Conservation (phyloP, 2,113 vertebrate species). For the Silurus meridionalis region DNA sequence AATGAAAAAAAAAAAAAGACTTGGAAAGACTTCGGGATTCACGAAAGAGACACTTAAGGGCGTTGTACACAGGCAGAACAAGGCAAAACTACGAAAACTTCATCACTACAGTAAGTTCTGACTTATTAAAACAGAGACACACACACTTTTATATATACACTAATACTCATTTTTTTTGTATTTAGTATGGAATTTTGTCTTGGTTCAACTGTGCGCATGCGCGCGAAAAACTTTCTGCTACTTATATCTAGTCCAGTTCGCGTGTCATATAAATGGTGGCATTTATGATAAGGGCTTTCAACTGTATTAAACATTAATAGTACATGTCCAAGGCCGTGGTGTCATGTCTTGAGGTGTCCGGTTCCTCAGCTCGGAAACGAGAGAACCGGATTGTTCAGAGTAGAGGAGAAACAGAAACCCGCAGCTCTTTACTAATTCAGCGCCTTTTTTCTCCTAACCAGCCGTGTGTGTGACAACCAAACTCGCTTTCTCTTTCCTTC, state of each 20-base stretch:
- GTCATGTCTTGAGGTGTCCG: conserved; percentile 6
- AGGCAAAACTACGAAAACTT: not conserved
- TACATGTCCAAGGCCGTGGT: conserved; percentile 18
- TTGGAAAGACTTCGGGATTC: conserved; percentile 67
- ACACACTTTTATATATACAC: too few species aligned
- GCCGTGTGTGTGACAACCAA: not conserved
- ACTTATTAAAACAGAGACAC: not conserved
- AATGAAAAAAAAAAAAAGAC: conserved; percentile 53
- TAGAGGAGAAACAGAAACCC: conserved; percentile 17
- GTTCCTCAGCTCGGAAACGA: conserved; percentile 1
- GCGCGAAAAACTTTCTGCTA: not conserved
- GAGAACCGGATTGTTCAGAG: not conserved
- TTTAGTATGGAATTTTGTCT: not conserved
- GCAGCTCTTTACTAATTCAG: conserved; percentile 67
- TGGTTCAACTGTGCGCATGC: not conserved
- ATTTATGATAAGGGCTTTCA: not conserved
- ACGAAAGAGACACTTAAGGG: conserved; percentile 63
- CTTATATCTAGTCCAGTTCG: too few species aligned
- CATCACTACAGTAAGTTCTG: not conserved
- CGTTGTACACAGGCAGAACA: not conserved
- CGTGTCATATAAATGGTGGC: not conserved
- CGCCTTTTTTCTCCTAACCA: conserved; percentile 25
- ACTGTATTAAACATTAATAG: not conserved
- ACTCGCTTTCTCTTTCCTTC: conserved; percentile 5
- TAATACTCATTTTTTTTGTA: not conserved